Percentiles rank a stretch among this genome's conserved stretches.
phyloP scores from a whole-genome alignment of 2,113 vertebrate species.

The Tenebrosternarchus preto region DNA sequence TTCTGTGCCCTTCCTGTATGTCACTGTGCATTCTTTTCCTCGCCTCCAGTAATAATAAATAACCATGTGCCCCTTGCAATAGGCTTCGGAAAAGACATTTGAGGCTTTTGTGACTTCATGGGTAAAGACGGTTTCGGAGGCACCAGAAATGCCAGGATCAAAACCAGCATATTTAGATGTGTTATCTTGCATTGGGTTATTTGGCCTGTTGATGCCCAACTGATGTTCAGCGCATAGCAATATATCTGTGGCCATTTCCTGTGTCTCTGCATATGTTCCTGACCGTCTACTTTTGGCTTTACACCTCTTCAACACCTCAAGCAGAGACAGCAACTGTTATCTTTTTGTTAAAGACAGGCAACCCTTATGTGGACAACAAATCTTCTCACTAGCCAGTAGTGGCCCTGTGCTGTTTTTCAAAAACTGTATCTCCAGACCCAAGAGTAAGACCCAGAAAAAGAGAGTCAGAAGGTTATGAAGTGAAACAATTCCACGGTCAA shows the following conservation, averaged over 20 bases:
- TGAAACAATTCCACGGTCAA: slow-evolving; percentile 32
- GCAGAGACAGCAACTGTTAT: neutral
- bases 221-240: no score
- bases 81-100: neutral
- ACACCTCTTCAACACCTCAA: neutral
- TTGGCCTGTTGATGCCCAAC: neutral
- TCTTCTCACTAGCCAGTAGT: no score
- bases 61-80: no score
- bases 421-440: neutral
- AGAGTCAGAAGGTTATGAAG: neutral
- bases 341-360: neutral
- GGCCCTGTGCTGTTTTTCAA: neutral
- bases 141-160: neutral
- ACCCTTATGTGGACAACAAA: no score
- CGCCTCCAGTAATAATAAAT: no score
- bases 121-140: neutral
- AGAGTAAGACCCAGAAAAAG: neutral
- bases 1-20: no score
- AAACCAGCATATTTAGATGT: neutral
- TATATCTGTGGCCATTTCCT: no score
- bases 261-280: slow-evolving; percentile 2
- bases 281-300: neutral
- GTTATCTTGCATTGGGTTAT: neutral
- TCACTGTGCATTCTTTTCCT: no score
- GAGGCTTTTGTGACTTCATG: neutral